These are phyloP conservation scores for Chiloscyllium plagiosum DNA, from an alignment of 2,113 vertebrate genomes.

Conservation along the genomic window DNA sequence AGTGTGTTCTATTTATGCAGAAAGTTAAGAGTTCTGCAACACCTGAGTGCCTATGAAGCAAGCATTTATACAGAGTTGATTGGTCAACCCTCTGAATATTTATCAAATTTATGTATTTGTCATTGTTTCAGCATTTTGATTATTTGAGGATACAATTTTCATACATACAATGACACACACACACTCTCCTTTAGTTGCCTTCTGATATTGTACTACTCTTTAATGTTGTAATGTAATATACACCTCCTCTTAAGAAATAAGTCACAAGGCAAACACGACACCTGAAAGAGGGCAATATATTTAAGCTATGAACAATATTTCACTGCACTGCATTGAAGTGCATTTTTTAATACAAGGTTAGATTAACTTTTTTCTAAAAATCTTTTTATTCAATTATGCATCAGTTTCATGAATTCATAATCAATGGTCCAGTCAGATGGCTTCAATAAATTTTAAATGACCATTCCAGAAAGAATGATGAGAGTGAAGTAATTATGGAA, in stretches of 20 bases:
- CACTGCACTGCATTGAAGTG: background rate
- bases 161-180: background rate
- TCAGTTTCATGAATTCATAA: background rate
- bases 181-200: background rate
- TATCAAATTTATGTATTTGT: background rate
- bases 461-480: constrained; percentile 13
- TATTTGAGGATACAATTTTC: background rate
- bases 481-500: background rate
- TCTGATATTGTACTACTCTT: background rate
- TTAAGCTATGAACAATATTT: background rate
- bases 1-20: background rate
- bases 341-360: background rate
- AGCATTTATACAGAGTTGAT: background rate
- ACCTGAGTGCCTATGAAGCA: background rate
- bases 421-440: background rate
- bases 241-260: background rate
- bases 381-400: background rate
- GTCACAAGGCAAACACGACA: background rate
- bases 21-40: background rate
- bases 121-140: background rate
- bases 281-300: background rate
- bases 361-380: background rate
- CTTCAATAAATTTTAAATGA: background rate
- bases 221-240: background rate
- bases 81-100: background rate